phyloP scores from a whole-genome alignment of 2,113 vertebrate genomes.

The Nycticorax nycticorax region DNA sequence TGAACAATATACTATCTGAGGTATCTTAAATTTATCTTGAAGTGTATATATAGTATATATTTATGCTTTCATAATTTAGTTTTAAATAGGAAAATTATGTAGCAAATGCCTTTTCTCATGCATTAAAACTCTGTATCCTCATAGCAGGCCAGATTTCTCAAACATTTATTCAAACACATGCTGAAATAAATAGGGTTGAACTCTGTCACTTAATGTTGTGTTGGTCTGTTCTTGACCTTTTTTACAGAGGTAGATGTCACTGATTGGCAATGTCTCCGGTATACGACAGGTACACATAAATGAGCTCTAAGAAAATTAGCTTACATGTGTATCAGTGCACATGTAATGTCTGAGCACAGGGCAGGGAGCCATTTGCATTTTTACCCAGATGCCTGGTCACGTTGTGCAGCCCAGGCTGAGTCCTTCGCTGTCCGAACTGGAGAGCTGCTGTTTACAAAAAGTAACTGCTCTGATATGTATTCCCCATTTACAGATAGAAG shows the following conservation, averaged over 20 bases:
- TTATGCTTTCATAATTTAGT: not conserved
- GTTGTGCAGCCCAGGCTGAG: not conserved
- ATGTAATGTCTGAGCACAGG: not conserved
- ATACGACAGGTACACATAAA: not conserved
- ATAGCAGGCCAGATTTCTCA: not conserved
- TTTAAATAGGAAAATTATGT: not conserved
- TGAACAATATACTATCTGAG: not conserved
- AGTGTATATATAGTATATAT: not conserved
- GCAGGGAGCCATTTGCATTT: not conserved
- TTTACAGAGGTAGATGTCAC: not conserved
- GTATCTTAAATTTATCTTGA: not conserved
- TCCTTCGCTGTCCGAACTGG: not conserved
- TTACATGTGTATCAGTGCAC: accelerated
- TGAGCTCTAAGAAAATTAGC: not conserved
- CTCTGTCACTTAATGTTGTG: not conserved
- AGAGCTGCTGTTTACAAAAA: not conserved
- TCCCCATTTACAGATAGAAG: not conserved
- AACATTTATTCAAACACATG: not conserved
- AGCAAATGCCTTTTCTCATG: not conserved
- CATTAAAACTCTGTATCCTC: not conserved
- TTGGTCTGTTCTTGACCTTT: not conserved
- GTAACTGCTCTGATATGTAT: not conserved
- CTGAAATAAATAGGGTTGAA: not conserved
- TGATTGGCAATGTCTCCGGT: not conserved
- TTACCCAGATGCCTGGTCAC: too few relatives aligned